Conservation (phyloP, 2,797 vertebrate species). For the Coranthus polyacanthus region DNA sequence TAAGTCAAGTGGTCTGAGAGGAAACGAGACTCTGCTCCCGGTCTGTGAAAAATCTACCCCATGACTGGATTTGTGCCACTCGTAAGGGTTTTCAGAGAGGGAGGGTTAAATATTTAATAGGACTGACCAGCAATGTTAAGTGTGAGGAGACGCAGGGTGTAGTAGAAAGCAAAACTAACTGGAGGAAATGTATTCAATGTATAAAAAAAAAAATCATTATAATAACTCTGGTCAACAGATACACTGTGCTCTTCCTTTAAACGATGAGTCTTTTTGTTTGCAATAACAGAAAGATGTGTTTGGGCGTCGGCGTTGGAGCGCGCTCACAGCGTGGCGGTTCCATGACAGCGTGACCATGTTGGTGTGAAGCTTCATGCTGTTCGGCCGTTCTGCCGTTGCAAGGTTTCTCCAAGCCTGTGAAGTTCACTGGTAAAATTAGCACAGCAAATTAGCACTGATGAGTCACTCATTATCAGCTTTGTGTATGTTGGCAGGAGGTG, state of each 20-base stretch:
- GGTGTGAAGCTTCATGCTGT: conserved; percentile 50
- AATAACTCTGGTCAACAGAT: no score
- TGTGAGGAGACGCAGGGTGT: no score
- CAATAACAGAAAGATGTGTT: background rate
- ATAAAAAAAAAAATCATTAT: no score
- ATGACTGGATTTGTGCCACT: no score
- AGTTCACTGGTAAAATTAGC: conserved; percentile 75
- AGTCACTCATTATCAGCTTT: conserved; percentile 72
- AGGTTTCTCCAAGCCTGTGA: conserved; percentile 57
- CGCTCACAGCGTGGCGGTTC: conserved; percentile 3
- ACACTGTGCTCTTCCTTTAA: background rate
- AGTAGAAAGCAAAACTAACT: no score
- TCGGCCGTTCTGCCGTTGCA: conserved; percentile 35
- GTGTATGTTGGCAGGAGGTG: conserved; percentile 63
- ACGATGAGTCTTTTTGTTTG: background rate
- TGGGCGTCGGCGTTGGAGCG: background rate
- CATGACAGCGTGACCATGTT: conserved; percentile 32
- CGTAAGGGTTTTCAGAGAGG: no score
- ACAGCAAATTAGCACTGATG: conserved; percentile 71
- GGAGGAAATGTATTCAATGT: no score
- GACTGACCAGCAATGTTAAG: no score
- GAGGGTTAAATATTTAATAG: no score
- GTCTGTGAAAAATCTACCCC: no score
- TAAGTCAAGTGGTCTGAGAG: no score
- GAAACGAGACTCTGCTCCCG: no score